Base-by-base conservation (phyloP, 2,113 vertebrate species). In the Lagopus muta region DNA sequence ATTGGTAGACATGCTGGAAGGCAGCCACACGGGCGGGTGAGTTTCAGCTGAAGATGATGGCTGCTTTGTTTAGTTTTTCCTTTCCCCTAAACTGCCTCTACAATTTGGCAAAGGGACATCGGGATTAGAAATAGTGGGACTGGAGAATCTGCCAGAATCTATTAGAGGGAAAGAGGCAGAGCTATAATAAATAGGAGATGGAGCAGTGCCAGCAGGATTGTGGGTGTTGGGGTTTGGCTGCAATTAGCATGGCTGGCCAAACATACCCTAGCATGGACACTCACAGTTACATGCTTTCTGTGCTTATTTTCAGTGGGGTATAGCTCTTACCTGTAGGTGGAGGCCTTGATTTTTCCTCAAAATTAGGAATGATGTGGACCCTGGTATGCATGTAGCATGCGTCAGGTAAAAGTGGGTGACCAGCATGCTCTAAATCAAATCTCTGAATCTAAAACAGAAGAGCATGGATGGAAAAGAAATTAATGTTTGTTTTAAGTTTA, bases 1-100 rank as follows among this genome's bases (percentile, higher is more conserved):
- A 28, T 27, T 76, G 85, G 89, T 72, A 86, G 75, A 64, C 50
- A 9, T 5, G 10, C 38, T 95, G 95, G 96, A 94, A 86, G 55
- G 78, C 75, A 88, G 94, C 93, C 95, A 94, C 7, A 5, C 57
- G 55, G 5, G 67, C 4, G n/a, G 60, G 72, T 64, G 79, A 91
- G 76, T 67, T 91, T 87, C 91, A 93, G 75, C 82, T 79, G 87
- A 92, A 76, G 91, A 88, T 80, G 93, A 77, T 91, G 78, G 40
- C 69, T 74, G 73, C 93, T 94, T 93, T 97, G 93, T 86, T 94
- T 94, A 65, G 84, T 75, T 91, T 89, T 89, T 75, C 67, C 64
- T 88, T 93, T 92, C 71, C 76, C 64, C 52, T 52, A 78, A 34
- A 22, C 82, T 94, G 86, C 84, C 82, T 73, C 81, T 64, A 66